Evolutionary conservation across 2,797 vertebrate genomes (phyloP), one percentile per base, ranked within the genome.

Genomic region (Gallinago nigripennis): DNA sequence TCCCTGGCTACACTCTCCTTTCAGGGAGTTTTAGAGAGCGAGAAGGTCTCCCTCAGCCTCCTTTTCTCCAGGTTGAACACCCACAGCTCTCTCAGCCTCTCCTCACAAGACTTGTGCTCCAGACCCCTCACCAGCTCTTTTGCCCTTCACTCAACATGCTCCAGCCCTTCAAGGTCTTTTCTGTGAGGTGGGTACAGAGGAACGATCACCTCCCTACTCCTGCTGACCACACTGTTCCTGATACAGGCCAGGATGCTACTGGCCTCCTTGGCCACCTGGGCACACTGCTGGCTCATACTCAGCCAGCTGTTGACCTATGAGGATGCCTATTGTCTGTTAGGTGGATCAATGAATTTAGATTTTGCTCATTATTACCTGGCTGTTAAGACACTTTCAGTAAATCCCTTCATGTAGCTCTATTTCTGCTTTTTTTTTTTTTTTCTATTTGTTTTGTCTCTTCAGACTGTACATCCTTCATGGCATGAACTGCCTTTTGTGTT

Each of bases 121-220:
- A 90, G 9, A 58, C 10, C 16, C 17, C 11, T 48, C 37, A 13
- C 8, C 12, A 73, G 21, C 12, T 43, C 9, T 4, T 0, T 0
- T 35, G 21, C 4, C 6, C 15, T 54, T 63, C 37, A 39, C 6
- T 54, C 64, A 11, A 33, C 6, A 3, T 2, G 6, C 5, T 56
- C 28, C 23, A 37, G 11, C 12, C 28, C 16, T 25, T 71, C 23
- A 16, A 5, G 5, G 1, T 15, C 25, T 21, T 9, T 61, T 16
- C 28, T 60, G 8, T 1, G 2, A 30, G 25, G 5, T 3, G 24
- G 0, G 7, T 11, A 12, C 19, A 25, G 7, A 23, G 3, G 9
- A 0, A 25, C 5, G 0, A n/a, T 54, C 12, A 4, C 8, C 7
- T 4, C 4, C 39, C 5, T 20, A 1, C 1, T 43, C 16, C 30